Base-by-base conservation (phyloP, 2,888 invertebrate genomes). In the Myathropa florea region DNA sequence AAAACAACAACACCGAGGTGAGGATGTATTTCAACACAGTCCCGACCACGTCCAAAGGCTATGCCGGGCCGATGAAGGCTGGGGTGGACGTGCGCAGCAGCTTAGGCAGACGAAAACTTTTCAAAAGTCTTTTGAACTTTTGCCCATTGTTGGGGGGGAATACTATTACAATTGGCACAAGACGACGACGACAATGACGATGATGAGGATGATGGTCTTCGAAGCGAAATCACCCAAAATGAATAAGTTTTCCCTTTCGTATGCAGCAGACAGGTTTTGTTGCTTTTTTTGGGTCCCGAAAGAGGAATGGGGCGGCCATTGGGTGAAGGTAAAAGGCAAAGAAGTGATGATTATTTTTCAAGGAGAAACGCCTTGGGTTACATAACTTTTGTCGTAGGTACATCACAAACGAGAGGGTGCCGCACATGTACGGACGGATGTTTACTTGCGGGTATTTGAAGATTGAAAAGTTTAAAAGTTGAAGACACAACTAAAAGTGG, bases 291-390 rank as follows among this genome's bases (percentile, higher is more conserved):
- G 39, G 4, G 24, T n/a, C 46, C 26, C 46, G n/a, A 26, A 73
- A 46, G 63, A 75, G 53, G 75, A 60, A 75, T 64, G 64, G 79
- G 59, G 23, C 7, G 30, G 55, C 73, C 67, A 46, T 65, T 65
- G 65, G 55, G 60, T 60, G 28, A 60, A 60, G 24, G 57, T 57
- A 23, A 57, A 23, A n/a, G 24, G 67, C 59, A 39, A 28, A 60
- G 55, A 81, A 57, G 61, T 81, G 76, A 76, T 81, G 81, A 85
- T 85, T 81, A 61, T 76, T 76, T 81, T 71, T 77, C 61, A 67
- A 81, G 76, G 63, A 65, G 67, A 72, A 68, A 72, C 72, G 72
- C 84, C 81, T 85, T 46, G n/a, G 76, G 46, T 76, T 76, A 68
- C 70, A 39, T 68, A 85, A 76, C 60, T 71, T 68, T 79, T 61